Base-by-base conservation (phyloP, 2,888 invertebrate genomes). In the Luperina testacea region DNA sequence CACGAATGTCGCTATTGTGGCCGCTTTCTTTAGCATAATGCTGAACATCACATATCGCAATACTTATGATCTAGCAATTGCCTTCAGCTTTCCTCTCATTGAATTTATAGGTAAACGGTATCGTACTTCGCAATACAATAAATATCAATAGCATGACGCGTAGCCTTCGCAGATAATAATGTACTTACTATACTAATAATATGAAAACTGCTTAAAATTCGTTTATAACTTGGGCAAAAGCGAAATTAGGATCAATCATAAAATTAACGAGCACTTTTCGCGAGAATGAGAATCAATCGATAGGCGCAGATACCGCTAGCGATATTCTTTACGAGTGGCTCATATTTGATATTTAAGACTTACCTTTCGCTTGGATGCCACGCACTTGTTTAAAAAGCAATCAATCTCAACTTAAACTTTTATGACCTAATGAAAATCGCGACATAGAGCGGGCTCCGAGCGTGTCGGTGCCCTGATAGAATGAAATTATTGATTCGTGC, bases 401-500 rank as follows among this genome's bases (percentile, higher is more conserved):
- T 48, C 24, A 64, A 57, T 61, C n/a, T 27, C 8, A 70, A 65
- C 38, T 38, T 5, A 73, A 67, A 38, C 6, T 9, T 65, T 61
- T 38, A 53, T 15, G 61, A 53, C 59, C 51, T 38, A 7, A n/a
- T 32, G n/a, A 13, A 48, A 42, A 57, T 15, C 61, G 57, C 24
- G 53, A 27, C 24, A 38, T 48, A 27, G 61, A 9, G 71, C 42
- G 15, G 57, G 27, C 77, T 27, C 68, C 38, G 73, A 45, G 38
- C n/a, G 78, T 57, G 64, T 53, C 64, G 45, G 9, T 69, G 11
- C 61, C 27, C 71, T 42, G 51, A 24, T 77, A 38, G 15, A 73
- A 63, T 48, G 51, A 68, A 71, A 65, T 24, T 83, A 84, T 84
- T 83, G 84, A 86, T 86, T 70, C n/a, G 68, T 68, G 78, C 70